These are phyloP conservation scores for Pristis pectinata DNA, from an alignment of 2,797 vertebrate species.

Conservation along the genomic window DNA sequence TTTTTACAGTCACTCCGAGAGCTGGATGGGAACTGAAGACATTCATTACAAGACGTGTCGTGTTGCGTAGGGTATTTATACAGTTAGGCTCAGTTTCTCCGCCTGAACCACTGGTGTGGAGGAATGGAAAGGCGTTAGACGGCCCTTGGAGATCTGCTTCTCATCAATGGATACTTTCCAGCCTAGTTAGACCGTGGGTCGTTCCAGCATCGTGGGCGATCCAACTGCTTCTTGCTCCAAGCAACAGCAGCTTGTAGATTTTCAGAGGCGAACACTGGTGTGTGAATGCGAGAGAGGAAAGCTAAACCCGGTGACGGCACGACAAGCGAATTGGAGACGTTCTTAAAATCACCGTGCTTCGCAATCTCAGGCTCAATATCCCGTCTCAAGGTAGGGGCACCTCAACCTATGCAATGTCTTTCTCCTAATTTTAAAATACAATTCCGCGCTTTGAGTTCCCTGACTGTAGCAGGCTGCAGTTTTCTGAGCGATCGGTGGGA, in stretches of 20 bases:
- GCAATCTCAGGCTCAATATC: background rate
- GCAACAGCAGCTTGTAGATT: background rate
- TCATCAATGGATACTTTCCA: constrained; percentile 25
- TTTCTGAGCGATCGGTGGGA: background rate
- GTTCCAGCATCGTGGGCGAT: background rate
- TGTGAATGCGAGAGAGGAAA: background rate
- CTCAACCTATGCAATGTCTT: background rate
- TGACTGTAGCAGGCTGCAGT: background rate
- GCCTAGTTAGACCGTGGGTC: constrained; percentile 6
- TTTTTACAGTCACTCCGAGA: background rate
- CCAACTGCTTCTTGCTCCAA: background rate
- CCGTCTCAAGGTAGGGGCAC: background rate
- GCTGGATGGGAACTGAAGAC: background rate
- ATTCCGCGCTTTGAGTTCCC: background rate
- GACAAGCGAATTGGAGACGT: background rate
- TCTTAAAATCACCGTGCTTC: background rate
- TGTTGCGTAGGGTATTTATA: constrained; percentile 30
- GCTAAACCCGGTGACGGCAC: background rate
- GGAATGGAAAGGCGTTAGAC: background rate
- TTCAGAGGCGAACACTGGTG: background rate
- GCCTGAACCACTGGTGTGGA: constrained; percentile 1
- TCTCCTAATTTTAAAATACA: background rate
- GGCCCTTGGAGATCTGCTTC: background rate
- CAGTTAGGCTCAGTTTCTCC: background rate
- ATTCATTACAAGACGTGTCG: constrained; percentile 35